Evolutionary conservation across 1,140 invertebrate species (phyloP).

Genomic region (Pseudomyrmex gracilis): DNA sequence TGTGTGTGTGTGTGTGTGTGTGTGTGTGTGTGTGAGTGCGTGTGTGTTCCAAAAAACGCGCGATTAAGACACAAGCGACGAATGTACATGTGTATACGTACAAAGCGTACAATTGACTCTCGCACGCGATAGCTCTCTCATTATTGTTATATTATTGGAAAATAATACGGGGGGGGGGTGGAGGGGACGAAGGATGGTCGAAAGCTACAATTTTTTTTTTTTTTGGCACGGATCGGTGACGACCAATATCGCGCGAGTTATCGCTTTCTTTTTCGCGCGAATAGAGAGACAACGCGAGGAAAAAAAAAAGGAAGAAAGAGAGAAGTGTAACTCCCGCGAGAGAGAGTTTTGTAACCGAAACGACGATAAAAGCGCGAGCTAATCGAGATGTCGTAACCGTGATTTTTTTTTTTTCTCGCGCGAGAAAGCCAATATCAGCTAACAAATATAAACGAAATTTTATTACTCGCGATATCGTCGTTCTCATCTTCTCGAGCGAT

Average conservation of each 20-base stretch:
- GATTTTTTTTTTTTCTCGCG: not conserved
- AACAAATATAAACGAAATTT: no score
- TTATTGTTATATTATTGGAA: not conserved
- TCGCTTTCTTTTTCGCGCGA: no score
- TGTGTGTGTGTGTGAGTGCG: no score
- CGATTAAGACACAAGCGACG: not conserved
- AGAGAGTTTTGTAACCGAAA: not conserved
- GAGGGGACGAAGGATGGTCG: no score
- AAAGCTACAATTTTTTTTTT: no score
- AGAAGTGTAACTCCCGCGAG: not conserved
- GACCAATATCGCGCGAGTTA: no score
- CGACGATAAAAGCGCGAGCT: not conserved
- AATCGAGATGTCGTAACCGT: not conserved
- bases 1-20: no score
- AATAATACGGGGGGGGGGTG: not conserved
- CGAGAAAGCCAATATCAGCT: not conserved
- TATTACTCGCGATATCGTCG: no score
- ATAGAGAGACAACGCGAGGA: no score
- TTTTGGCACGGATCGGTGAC: no score
- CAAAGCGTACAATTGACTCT: constrained; percentile 13
- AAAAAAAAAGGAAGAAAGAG: not conserved
- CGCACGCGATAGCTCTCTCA: not conserved
- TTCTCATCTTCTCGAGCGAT: no score
- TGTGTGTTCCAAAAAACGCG: not conserved
- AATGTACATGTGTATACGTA: not conserved